Conservation (phyloP, 2,797 vertebrate species). For the Crocidura indochinensis region DNA sequence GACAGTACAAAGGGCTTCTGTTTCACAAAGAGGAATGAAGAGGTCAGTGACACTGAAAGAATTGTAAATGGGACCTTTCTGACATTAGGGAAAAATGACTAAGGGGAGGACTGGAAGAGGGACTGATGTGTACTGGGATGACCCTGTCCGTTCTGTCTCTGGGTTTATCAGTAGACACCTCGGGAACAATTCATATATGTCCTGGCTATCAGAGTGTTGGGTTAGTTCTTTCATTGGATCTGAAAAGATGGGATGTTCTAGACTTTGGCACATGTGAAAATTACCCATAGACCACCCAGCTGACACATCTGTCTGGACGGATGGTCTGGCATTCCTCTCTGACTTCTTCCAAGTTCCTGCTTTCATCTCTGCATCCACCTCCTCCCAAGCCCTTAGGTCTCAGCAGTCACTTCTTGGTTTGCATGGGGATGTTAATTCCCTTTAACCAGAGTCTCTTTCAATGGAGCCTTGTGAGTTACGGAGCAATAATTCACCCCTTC, state of each 20-base stretch:
- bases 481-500: slow-evolving; percentile 70
- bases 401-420: background rate
- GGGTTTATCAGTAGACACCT: background rate
- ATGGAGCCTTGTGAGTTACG: slow-evolving; percentile 72
- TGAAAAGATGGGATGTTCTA: background rate
- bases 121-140: background rate
- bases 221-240: background rate
- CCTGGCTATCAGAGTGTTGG: background rate
- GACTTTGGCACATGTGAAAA: background rate
- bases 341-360: slow-evolving; percentile 44
- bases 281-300: background rate
- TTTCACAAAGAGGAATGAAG: background rate
- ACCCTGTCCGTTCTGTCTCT: background rate
- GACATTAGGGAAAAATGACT: background rate
- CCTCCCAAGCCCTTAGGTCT: background rate
- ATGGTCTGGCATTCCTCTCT: slow-evolving; percentile 41
- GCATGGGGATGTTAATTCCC: slow-evolving; percentile 62
- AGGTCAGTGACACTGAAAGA: background rate
- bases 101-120: background rate
- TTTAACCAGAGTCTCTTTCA: slow-evolving; percentile 62
- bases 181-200: background rate
- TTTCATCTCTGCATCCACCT: background rate
- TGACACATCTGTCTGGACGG: background rate
- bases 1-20: background rate
- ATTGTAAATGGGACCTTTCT: slow-evolving; percentile 3